A percentile compares a stretch with the other conserved stretches of the same genome.
These are phyloP conservation scores for Lutraria lutraria DNA, from an alignment of 2,888 invertebrate species.

Conservation along the genomic window DNA sequence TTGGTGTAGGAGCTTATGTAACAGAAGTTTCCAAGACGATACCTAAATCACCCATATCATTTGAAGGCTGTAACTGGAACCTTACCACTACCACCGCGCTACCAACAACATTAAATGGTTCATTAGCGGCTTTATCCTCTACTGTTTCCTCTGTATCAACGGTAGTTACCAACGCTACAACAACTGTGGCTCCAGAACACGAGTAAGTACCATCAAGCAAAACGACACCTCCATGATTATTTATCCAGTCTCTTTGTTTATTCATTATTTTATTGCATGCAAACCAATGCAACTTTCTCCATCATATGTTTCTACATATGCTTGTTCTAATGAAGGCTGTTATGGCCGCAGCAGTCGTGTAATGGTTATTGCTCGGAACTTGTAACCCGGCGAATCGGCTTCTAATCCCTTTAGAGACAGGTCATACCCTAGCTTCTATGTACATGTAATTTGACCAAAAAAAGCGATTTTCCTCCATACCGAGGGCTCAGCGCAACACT, in stretches of 20 bases:
- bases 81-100: slow-evolving; percentile 63
- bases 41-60: slow-evolving; percentile 61
- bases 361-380: no score
- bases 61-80: slow-evolving; percentile 76
- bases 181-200: slow-evolving; percentile 37
- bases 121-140: slow-evolving; percentile 15
- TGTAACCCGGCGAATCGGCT: no score
- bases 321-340: no score
- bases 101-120: slow-evolving; percentile 26
- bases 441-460: no score
- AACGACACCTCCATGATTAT: not conserved
- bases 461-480: no score
- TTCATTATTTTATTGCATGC: no score
- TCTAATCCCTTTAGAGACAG: no score
- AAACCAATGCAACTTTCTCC: no score
- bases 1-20: slow-evolving; percentile 93
- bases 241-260: not conserved
- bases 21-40: slow-evolving; percentile 72
- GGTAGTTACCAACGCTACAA: slow-evolving; percentile 26
- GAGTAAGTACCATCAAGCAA: slow-evolving; percentile 24
- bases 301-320: no score
- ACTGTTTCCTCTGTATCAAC: slow-evolving; percentile 27
- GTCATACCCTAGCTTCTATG: no score
- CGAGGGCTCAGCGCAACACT: no score
- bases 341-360: no score